phyloP scores from a whole-genome alignment of 2,888 invertebrate species.

The Criorhina ranunculi region DNA sequence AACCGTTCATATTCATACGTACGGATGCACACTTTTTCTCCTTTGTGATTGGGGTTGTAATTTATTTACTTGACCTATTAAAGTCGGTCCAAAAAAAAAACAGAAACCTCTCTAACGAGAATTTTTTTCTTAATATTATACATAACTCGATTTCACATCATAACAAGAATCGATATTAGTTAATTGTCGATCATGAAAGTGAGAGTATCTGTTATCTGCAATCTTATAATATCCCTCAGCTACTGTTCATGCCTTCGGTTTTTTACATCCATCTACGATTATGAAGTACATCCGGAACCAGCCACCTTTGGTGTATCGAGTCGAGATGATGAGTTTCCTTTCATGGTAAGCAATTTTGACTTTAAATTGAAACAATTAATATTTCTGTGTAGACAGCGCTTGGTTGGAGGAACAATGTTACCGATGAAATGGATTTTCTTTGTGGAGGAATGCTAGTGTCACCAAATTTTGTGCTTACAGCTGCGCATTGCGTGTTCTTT shows the following conservation, averaged over 20 bases:
- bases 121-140: background rate
- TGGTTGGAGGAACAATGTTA: slow-evolving; percentile 47
- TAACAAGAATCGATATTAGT: slow-evolving; percentile 25
- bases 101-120: slow-evolving; percentile 39
- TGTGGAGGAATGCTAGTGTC: slow-evolving; percentile 63
- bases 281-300: slow-evolving; percentile 39
- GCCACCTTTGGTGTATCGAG: slow-evolving; percentile 54
- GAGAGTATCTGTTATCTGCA: slow-evolving; percentile 12
- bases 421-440: slow-evolving; percentile 43
- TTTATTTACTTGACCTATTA: slow-evolving; percentile 37
- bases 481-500: slow-evolving; percentile 61
- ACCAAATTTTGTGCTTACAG: slow-evolving; percentile 57
- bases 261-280: slow-evolving; percentile 25
- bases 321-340: slow-evolving; percentile 49
- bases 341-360: slow-evolving; percentile 41
- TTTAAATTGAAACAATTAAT: background rate
- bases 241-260: slow-evolving; percentile 11
- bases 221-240: slow-evolving; percentile 20
- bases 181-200: slow-evolving; percentile 47
- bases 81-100: slow-evolving; percentile 5
- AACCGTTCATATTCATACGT: background rate
- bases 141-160: slow-evolving; percentile 22
- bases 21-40: background rate
- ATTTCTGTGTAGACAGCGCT: slow-evolving; percentile 47
- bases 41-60: background rate